These are phyloP conservation scores for Larimichthys crocea DNA, from an alignment of 2,113 vertebrate species.

Conservation along the genomic window DNA sequence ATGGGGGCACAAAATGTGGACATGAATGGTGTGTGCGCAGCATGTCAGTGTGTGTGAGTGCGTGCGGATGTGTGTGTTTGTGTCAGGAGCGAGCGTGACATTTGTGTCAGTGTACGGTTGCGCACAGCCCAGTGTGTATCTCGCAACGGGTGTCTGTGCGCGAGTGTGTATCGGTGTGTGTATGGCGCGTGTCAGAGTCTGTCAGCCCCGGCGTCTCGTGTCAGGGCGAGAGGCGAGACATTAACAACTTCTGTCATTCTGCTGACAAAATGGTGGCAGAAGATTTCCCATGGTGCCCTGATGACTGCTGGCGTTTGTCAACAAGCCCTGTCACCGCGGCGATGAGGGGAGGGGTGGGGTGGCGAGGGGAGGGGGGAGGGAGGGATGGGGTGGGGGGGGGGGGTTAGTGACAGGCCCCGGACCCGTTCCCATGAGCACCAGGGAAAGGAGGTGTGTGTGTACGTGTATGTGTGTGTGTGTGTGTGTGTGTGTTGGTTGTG, in stretches of 20 bases:
- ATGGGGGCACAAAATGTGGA: slow-evolving; percentile 78
- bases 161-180: slow-evolving; percentile 37
- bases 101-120: slow-evolving; percentile 80
- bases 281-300: slow-evolving; percentile 99
- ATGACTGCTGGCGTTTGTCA: slow-evolving; percentile 99
- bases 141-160: slow-evolving; percentile 13
- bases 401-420: slow-evolving; percentile 97
- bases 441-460: slow-evolving; percentile 73
- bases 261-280: slow-evolving; percentile 99
- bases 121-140: slow-evolving; percentile 37
- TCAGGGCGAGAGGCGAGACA: slow-evolving; percentile 99
- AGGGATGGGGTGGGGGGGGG: slow-evolving; percentile 84
- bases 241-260: slow-evolving; percentile 99
- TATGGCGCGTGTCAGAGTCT: slow-evolving; percentile 92
- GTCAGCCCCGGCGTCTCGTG: slow-evolving; percentile 98
- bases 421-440: slow-evolving; percentile 95
- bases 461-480: slow-evolving; percentile 35
- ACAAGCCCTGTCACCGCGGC: slow-evolving; percentile 98
- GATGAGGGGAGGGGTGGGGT: slow-evolving; percentile 91
- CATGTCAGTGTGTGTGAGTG: slow-evolving; percentile 42
- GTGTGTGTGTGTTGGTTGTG: slow-evolving; percentile 25
- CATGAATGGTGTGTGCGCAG: slow-evolving; percentile 65
- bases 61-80: slow-evolving; percentile 43
- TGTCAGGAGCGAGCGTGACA: slow-evolving; percentile 46
- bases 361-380: slow-evolving; percentile 79